Base-by-base conservation (phyloP, 2,797 vertebrate genomes). In the Phrynocephalus vlangalii region DNA sequence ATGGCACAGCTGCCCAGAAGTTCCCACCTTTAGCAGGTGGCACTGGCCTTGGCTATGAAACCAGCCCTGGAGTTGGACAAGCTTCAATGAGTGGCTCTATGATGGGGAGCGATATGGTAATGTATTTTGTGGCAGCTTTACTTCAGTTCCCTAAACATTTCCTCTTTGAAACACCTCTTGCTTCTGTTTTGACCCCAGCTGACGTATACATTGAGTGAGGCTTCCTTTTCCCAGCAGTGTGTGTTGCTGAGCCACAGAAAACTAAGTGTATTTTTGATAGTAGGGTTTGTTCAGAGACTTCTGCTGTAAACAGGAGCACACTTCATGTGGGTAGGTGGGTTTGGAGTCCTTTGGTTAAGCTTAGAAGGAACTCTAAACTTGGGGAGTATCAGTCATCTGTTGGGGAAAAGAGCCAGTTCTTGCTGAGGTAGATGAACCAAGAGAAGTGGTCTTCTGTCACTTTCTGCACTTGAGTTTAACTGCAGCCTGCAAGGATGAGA, bases 31-130 rank as follows among this genome's bases (percentile, higher is more conserved):
- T 99, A 93, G 96, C 96, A 86, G 94, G 95, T 96, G 95, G 96
- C 92, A 95, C 97, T 92, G 97, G 97, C 93, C 97, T 99, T 96
- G 97, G 97, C 95, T 99, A 98, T 96, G 99, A 99, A 93, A 97
- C 97, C 94, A 99, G 98, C 95, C 97, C 98, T 91, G 98, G 97
- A 95, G 97, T 99, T 95, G 98, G 97, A 87, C 97, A 98, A 94
- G 94, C 97, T 92, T 95, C 98, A 92, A 97, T 97, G 96, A 97
- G 96, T 96, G 96, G 97, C 94, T 97, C 97, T 96, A 95, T 99
- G 97, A 98, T 98, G 97, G 96, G 97, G 97, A 98, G 97, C 92
- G 99, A 99, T 97, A 99, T 99, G 99, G 99, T 99, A 99, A 99
- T 8, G 98, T 99, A 99, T 99, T 97, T 96, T 92, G 91, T 95